A percentile compares a stretch with the other conserved stretches of the same genome.
Conservation (phyloP, 2,113 vertebrate species). For the Petaurus breviceps region DNA sequence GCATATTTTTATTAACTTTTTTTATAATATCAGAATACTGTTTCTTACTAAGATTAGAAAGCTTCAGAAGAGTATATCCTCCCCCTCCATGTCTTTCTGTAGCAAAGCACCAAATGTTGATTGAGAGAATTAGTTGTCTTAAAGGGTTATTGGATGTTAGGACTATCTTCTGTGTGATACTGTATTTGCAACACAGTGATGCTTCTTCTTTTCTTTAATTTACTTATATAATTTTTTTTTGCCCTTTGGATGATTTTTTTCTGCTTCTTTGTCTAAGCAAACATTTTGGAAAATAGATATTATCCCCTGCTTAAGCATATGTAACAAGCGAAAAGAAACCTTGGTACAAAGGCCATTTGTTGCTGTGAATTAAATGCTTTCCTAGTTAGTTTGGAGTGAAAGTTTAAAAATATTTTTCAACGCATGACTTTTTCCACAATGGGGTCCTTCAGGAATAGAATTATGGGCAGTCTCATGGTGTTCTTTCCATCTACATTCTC, state of each 20-base stretch:
- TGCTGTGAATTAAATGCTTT: conserved; percentile 34
- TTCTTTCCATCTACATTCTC: conserved; percentile 63
- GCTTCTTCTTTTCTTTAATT: conserved; percentile 49
- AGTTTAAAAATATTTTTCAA: conserved; percentile 64
- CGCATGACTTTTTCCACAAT: conserved; percentile 51
- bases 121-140: not conserved
- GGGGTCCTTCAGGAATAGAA: conserved; percentile 59
- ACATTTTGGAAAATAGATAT: conserved; percentile 34
- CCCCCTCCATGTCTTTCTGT: not conserved
- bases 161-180: not conserved
- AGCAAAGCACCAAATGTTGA: not conserved
- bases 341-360: conserved; percentile 2
- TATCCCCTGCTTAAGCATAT: conserved; percentile 29
- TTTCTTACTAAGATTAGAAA: conserved; percentile 1
- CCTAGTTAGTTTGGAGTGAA: conserved; percentile 48
- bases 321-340: conserved; percentile 28
- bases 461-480: conserved; percentile 38
- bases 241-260: conserved; percentile 53
- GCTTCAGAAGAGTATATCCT: not conserved
- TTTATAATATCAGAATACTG: not conserved
- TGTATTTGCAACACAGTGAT: not conserved
- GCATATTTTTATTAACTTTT: not conserved
- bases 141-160: not conserved
- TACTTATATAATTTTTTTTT: conserved; percentile 43
- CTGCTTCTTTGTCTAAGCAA: conserved; percentile 41